Evolutionary conservation across 37 sponge, comb jelly and placozoan species (phyloP).

Genomic region (Halichondria panicea): DNA sequence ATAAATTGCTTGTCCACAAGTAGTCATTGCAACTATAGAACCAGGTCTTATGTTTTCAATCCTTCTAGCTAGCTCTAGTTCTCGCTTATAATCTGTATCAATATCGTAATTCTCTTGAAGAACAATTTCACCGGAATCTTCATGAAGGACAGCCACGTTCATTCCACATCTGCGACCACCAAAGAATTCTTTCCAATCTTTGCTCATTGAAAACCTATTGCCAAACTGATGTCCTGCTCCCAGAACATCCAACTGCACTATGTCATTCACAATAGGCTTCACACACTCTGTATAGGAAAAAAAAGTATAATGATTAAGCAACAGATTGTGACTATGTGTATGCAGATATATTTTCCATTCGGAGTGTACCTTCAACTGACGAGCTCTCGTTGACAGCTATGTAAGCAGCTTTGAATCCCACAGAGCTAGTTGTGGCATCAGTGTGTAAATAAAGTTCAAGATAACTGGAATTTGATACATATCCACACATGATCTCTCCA

Average conservation of each 20-base stretch:
- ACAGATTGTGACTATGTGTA: too few species aligned
- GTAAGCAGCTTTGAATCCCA: too few species aligned
- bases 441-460: too few species aligned
- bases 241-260: background rate
- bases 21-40: background rate
- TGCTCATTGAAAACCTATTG: background rate
- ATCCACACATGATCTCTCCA: too few species aligned
- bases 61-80: background rate
- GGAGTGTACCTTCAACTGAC: too few species aligned
- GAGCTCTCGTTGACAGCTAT: too few species aligned
- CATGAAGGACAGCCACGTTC: background rate
- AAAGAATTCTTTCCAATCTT: constrained; percentile 1
- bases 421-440: too few species aligned
- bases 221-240: background rate
- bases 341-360: too few species aligned
- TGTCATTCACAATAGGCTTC: background rate
- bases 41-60: background rate
- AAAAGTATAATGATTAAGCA: too few species aligned
- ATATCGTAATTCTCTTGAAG: background rate
- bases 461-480: too few species aligned
- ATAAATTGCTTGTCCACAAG: background rate
- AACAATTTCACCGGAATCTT: background rate
- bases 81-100: background rate
- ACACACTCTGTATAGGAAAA: background rate
- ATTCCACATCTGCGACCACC: background rate